Conservation (phyloP, 2,113 vertebrate genomes). For the Pelvicachromis taeniatus region DNA sequence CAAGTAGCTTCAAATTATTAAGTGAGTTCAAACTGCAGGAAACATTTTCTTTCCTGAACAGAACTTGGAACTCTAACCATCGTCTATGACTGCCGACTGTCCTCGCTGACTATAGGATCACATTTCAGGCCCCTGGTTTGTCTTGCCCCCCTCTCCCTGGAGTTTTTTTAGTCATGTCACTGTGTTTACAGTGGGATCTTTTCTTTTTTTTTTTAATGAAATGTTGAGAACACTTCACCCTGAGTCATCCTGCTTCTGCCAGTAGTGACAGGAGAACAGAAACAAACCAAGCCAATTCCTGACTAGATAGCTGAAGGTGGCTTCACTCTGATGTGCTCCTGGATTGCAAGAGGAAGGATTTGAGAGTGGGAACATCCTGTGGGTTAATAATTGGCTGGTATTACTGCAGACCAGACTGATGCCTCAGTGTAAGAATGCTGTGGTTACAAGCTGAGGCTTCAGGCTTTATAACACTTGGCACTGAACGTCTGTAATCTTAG, state of each 20-base stretch:
- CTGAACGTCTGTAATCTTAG: conserved; percentile 53
- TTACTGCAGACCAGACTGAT: conserved; percentile 45
- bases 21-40: conserved; percentile 37
- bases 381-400: conserved; percentile 62
- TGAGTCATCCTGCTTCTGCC: background rate
- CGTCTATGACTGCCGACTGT: background rate
- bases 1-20: conserved; percentile 16
- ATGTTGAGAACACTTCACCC: background rate
- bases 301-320: conserved; percentile 9
- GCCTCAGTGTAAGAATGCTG: conserved; percentile 66
- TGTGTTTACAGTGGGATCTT: background rate
- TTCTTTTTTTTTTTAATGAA: background rate
- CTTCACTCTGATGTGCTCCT: conserved; percentile 21
- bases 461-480: conserved; percentile 60
- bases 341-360: conserved; percentile 23
- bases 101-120: conserved; percentile 12
- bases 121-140: conserved; percentile 27
- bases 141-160: background rate
- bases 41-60: conserved; percentile 39
- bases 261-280: background rate
- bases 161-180: conserved; percentile 1
- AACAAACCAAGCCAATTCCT: background rate
- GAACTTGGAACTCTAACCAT: conserved; percentile 29
- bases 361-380: conserved; percentile 55
- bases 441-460: conserved; percentile 52